A percentile compares a stretch with the other conserved stretches of the same genome.
Conservation (phyloP, 1,140 invertebrate genomes). For the Scaptodrosophila lebanonensis region DNA sequence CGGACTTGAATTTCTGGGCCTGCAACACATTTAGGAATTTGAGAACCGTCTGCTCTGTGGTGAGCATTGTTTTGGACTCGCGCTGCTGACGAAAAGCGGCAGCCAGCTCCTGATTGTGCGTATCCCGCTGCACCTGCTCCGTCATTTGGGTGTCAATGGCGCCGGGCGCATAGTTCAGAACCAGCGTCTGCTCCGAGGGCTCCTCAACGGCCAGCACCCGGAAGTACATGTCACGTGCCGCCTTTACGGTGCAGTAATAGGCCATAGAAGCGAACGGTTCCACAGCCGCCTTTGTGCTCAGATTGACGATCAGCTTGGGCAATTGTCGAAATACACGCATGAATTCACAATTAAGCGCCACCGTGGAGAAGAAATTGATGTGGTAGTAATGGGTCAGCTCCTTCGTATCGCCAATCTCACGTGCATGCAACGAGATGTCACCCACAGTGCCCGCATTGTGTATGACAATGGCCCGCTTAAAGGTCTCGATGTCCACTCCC, state of each 20-base stretch:
- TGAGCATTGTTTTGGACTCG: slow-evolving; percentile 83
- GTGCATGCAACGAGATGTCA: slow-evolving; percentile 81
- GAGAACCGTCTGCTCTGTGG: slow-evolving; percentile 84
- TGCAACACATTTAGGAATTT: slow-evolving; percentile 85
- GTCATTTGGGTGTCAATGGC: slow-evolving; percentile 95
- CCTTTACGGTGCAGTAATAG: slow-evolving; percentile 92
- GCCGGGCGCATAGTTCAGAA: slow-evolving; percentile 95
- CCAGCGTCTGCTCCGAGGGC: slow-evolving; percentile 80
- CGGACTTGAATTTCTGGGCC: slow-evolving; percentile 86
- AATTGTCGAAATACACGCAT: slow-evolving; percentile 79
- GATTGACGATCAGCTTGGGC: slow-evolving; percentile 86
- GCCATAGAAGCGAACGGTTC: slow-evolving; percentile 86
- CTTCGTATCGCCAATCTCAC: slow-evolving; percentile 80
- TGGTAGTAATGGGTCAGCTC: slow-evolving; percentile 84
- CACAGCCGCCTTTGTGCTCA: slow-evolving; percentile 90
- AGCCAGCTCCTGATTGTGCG: slow-evolving; percentile 80
- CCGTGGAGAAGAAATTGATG: slow-evolving; percentile 88
- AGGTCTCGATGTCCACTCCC: slow-evolving; percentile 56
- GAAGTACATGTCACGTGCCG: slow-evolving; percentile 95
- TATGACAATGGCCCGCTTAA: slow-evolving; percentile 85
- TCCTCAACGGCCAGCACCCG: slow-evolving; percentile 89
- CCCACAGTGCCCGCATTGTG: slow-evolving; percentile 95
- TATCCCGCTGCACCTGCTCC: slow-evolving; percentile 80
- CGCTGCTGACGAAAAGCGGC: slow-evolving; percentile 80
- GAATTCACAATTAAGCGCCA: slow-evolving; percentile 87